phyloP scores from a whole-genome alignment of 2,113 vertebrate species.

The Bubo bubo region DNA sequence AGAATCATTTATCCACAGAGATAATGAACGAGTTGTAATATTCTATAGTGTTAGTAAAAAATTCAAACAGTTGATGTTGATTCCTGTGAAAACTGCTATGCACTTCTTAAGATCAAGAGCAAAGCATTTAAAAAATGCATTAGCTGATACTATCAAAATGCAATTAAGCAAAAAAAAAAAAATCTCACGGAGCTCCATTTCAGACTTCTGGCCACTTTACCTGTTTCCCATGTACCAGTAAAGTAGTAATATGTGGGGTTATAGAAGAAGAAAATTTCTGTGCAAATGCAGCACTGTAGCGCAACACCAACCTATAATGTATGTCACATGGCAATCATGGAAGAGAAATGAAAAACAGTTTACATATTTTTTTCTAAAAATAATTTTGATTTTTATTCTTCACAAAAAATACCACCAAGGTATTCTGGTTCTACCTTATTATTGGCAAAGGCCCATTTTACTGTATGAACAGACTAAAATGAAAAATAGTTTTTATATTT shows the following conservation, averaged over 20 bases:
- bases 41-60: constrained; percentile 61
- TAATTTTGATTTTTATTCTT: neutral
- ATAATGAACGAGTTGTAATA: neutral
- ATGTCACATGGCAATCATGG: constrained; percentile 66
- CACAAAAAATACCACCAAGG: neutral
- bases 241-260: constrained; percentile 94
- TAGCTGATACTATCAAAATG: constrained; percentile 46
- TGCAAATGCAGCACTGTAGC: constrained; percentile 86
- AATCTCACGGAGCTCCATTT: constrained; percentile 65
- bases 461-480: neutral
- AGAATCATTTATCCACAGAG: neutral
- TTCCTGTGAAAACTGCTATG: constrained; percentile 21
- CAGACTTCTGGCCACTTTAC: constrained; percentile 80
- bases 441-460: constrained; percentile 1
- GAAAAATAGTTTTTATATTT: neutral
- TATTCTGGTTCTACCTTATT: neutral
- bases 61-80: neutral
- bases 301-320: constrained; percentile 90
- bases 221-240: constrained; percentile 98
- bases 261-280: constrained; percentile 94
- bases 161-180: constrained; percentile 55
- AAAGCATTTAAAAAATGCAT: constrained; percentile 60
- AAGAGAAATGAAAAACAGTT: constrained; percentile 74
- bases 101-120: constrained; percentile 40
- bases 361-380: constrained; percentile 34